phyloP scores from a whole-genome alignment of 2,113 vertebrate genomes.

The Chelonoidis abingdonii region DNA sequence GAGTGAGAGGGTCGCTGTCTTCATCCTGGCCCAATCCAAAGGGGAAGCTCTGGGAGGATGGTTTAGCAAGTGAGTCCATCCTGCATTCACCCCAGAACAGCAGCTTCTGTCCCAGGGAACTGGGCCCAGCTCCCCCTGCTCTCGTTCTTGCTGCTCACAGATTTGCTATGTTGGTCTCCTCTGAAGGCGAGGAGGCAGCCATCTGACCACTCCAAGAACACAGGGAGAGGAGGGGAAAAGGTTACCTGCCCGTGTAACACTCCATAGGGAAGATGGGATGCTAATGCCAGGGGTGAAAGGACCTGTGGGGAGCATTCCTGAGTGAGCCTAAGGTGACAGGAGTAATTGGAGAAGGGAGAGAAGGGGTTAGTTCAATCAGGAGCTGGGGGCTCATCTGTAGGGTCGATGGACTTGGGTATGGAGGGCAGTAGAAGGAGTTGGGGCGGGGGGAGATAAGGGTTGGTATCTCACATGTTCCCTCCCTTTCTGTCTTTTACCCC shows the following conservation, averaged over 20 bases:
- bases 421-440: not conserved
- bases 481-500: not conserved
- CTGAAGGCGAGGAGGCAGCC: not conserved
- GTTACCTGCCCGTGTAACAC: not conserved
- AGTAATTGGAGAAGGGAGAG: not conserved
- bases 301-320: not conserved
- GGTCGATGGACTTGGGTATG: not conserved
- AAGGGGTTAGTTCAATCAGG: not conserved
- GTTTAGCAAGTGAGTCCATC: not conserved
- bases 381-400: not conserved
- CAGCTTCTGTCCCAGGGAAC: not conserved
- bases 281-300: no score
- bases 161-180: not conserved
- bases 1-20: not conserved
- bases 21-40: not conserved
- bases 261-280: not conserved
- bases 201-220: not conserved
- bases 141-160: not conserved
- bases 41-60: no score
- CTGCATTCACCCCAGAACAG: not conserved
- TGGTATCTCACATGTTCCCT: no score
- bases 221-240: not conserved
- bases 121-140: not conserved
- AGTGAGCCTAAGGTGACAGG: not conserved
- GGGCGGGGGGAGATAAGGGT: no score